Conservation (phyloP, 2,113 vertebrate species). For the Tychaedon coryphoeus region DNA sequence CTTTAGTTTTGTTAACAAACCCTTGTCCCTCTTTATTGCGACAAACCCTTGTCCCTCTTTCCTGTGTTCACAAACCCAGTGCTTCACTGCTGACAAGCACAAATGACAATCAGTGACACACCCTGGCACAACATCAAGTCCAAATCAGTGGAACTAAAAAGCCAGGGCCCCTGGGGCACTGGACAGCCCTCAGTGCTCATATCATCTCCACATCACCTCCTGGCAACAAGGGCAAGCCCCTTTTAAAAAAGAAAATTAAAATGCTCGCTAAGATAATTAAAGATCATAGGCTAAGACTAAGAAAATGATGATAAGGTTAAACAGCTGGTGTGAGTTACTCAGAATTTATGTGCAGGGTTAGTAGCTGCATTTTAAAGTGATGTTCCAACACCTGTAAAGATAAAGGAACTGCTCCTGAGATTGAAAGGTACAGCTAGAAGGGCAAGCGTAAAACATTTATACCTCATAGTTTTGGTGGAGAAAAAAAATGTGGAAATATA, state of each 20-base stretch:
- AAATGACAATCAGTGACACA: neutral
- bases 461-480: neutral
- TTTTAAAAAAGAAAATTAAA: neutral
- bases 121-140: neutral
- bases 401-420: neutral
- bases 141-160: neutral
- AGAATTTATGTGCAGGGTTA: neutral
- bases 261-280: neutral
- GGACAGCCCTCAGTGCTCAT: neutral
- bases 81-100: neutral
- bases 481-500: neutral
- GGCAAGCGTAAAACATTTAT: neutral
- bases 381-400: neutral
- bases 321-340: neutral
- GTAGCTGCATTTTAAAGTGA: neutral
- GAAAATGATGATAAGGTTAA: neutral
- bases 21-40: neutral
- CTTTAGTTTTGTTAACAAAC: neutral
- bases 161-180: neutral
- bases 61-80: no score
- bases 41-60: neutral
- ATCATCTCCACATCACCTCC: neutral
- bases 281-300: neutral
- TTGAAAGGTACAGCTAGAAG: neutral
- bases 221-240: neutral